Base-by-base conservation (phyloP, 2,797 vertebrate genomes). In the Siniperca obscura region DNA sequence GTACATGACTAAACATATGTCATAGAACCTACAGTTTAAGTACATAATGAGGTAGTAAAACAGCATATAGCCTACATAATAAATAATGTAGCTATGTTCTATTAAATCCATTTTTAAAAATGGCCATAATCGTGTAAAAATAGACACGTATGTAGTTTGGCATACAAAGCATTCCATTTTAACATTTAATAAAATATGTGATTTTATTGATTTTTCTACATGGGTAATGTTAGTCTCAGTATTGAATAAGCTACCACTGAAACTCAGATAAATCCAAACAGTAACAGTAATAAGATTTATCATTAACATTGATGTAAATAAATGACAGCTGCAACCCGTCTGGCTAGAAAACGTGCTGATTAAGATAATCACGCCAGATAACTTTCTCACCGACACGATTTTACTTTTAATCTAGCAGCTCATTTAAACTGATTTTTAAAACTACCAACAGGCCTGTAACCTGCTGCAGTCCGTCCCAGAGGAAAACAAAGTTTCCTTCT, bases 401-500 rank as follows among this genome's bases (percentile, higher is more conserved):
- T 75, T n/a, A 80, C 16, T 50, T 56, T 75, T 5, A 73, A 73
- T 59, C 57, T 3, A 44, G 25, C 61, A 69, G 59, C 14, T 13
- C 55, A 16, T 62, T 73, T 38, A 36, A 57, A 67, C 27, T 48
- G 16, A 19, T 25, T 55, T 57, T 38, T 38, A 25, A 25, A 78
- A 60, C 38, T 50, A 42, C 62, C 46, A 72, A 75, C 66, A 84
- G 88, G 90, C 89, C 85, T 44, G 66, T 70, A 74, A 89, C 68
- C 85, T 83, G 87, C 84, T 84, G 70, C 65, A 66, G 76, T 73
- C n/a, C 5, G 66, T 60, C 62, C 73, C 53, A 30, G 69, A 46
- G 48, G 64, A 77, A 55, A 74, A 71, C 8, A 82, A 86, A 91
- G 85, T 87, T 89, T 84, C 67, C 59, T 83, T 62, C n/a, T 64